Evolutionary conservation across 2,113 vertebrate genomes (phyloP).

Genomic region (Leptocoma aspasia): DNA sequence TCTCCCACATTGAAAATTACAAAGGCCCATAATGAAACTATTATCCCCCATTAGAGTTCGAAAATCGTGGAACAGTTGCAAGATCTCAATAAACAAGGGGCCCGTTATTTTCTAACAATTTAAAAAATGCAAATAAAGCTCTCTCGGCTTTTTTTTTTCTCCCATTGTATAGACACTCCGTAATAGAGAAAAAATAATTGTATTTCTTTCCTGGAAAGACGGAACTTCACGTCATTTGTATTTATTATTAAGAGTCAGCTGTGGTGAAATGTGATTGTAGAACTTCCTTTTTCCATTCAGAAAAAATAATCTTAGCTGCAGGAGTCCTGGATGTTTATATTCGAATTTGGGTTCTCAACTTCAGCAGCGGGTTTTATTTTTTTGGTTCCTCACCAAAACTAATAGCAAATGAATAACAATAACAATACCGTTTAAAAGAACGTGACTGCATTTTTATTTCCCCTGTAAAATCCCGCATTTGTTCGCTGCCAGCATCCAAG

Average conservation of each 20-base stretch:
- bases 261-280: constrained; percentile 65
- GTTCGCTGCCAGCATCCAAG: not conserved
- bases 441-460: constrained; percentile 39
- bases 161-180: not conserved
- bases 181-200: constrained; percentile 33
- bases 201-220: constrained; percentile 65
- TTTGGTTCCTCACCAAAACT: constrained; percentile 55
- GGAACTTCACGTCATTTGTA: constrained; percentile 66
- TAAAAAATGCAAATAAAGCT: constrained; percentile 9
- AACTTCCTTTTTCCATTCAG: constrained; percentile 68
- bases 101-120: constrained; percentile 21
- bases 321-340: constrained; percentile 63
- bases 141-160: not conserved
- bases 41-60: constrained; percentile 1
- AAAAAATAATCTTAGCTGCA: constrained; percentile 67
- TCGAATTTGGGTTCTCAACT: constrained; percentile 39
- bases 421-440: constrained; percentile 9
- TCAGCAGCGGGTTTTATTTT: constrained; percentile 32
- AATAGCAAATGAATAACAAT: constrained; percentile 52
- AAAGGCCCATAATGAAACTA: constrained; percentile 36
- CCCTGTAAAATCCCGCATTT: constrained; percentile 17
- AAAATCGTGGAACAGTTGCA: constrained; percentile 11
- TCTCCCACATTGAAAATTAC: not conserved
- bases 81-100: constrained; percentile 8
- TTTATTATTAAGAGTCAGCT: constrained; percentile 70